Evolutionary conservation across 1,140 invertebrate genomes (phyloP), one percentile per base, ranked within the genome.

Genomic region (Elymnias hypermnestra): DNA sequence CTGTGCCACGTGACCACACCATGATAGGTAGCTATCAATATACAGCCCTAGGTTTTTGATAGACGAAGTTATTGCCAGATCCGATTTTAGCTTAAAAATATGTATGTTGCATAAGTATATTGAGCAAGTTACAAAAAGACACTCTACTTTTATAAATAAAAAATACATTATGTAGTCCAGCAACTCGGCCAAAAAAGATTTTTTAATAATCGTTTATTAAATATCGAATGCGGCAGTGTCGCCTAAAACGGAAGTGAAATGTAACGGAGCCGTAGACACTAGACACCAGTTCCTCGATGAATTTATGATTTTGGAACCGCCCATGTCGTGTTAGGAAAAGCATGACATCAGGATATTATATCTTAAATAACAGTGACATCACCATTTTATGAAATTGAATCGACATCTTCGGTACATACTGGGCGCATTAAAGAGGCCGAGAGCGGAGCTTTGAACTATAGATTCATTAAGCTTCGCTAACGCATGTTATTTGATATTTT

Each of bases 341-440:
- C 29, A 69, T 76, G 70, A 77, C 72, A 74, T 76, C 65, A 76
- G 7, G 25, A 55, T 45, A 35, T 45, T 37, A 21, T 21, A 21
- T 6, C 19, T 57, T 59, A 61, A 57, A 43, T 55, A 55, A 62
- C 53, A 57, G 57, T 78, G 65, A 75, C 72, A 73, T 78, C 74
- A 73, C 60, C 72, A 61, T 63, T 70, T 63, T 64, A 62, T 47
- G 48, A 63, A 72, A 61, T 56, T 57, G 52, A 53, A 50, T 51
- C 51, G 52, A 57, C 53, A 41, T 51, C 58, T 48, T 67, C 55
- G 59, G 48, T 41, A 40, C 53, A 39, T 48, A 44, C 49, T 52
- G 28, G 31, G 49, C 48, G 46, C 44, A 40, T 29, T 33, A n/a
- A 19, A n/a, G 3, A 37, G 22, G 12, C 19, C 5, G 19, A 39